Conservation (phyloP, 2,888 invertebrate species). For the Chrysodeixis includens region DNA sequence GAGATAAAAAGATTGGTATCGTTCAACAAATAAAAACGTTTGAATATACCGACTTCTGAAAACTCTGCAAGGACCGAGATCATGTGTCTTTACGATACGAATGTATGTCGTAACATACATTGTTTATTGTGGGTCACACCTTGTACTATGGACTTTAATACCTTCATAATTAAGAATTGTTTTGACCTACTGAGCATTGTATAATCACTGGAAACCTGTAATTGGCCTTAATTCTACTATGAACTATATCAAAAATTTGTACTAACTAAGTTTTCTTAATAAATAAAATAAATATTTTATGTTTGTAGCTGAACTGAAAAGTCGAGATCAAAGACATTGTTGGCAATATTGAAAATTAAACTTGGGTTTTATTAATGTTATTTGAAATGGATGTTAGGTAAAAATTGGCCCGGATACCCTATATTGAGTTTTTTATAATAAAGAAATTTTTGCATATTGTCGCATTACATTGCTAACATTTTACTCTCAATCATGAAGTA, state of each 20-base stretch:
- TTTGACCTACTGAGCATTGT: no score
- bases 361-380: background rate
- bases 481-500: no score
- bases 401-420: background rate
- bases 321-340: background rate
- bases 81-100: background rate
- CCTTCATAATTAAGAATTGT: no score
- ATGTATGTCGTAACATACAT: constrained; percentile 9
- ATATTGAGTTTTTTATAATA: no score
- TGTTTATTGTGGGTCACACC: background rate
- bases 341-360: background rate
- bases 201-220: no score
- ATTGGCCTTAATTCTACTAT: no score
- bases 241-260: no score
- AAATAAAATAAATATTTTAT: no score
- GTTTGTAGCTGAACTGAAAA: background rate
- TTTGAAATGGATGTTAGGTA: background rate
- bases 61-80: constrained; percentile 38
- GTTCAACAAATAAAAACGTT: constrained; percentile 29
- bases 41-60: constrained; percentile 42
- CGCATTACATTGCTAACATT: no score
- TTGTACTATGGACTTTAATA: background rate
- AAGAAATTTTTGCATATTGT: no score
- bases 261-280: no score
- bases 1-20: constrained; percentile 53